Evolutionary conservation across 2,888 invertebrate species (phyloP).

Genomic region (Cosmia trapezina): DNA sequence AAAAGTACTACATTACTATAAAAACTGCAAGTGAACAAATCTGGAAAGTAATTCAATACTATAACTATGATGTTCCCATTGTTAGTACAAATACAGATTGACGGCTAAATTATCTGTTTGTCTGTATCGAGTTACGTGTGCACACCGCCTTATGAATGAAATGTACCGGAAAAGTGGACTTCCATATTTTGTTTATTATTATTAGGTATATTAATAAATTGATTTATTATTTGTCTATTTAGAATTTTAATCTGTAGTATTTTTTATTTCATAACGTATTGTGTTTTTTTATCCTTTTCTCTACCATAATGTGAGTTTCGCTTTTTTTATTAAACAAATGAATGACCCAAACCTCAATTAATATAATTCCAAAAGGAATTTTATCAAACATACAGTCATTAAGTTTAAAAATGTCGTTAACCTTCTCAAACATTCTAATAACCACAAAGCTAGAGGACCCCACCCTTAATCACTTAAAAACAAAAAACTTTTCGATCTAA

Average conservation of each 20-base stretch:
- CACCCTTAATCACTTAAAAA: constrained; percentile 54
- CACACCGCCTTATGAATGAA: constrained; percentile 72
- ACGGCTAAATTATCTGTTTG: constrained; percentile 83
- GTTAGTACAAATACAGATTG: constrained; percentile 77
- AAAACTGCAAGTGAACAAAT: constrained; percentile 53
- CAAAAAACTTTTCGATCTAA: constrained; percentile 63
- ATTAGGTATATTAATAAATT: neutral
- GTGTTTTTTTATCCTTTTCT: neutral
- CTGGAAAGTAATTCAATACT: constrained; percentile 85
- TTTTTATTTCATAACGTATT: no score
- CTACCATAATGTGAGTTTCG: neutral
- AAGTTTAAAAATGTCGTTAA: constrained; percentile 44
- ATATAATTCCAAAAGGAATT: constrained; percentile 45
- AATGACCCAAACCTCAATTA: constrained; percentile 37
- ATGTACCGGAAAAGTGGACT: constrained; percentile 65
- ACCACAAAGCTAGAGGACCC: constrained; percentile 47
- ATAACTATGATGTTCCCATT: constrained; percentile 78
- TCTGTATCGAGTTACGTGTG: constrained; percentile 73
- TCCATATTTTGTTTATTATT: constrained; percentile 31
- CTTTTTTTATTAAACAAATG: constrained; percentile 15
- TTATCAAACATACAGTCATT: constrained; percentile 43
- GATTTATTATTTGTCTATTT: neutral
- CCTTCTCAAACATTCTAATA: constrained; percentile 48
- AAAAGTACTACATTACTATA: constrained; percentile 16
- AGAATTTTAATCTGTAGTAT: neutral